phyloP scores from a whole-genome alignment of 2,797 vertebrate genomes.

The Neosilurus mollespiculum region DNA sequence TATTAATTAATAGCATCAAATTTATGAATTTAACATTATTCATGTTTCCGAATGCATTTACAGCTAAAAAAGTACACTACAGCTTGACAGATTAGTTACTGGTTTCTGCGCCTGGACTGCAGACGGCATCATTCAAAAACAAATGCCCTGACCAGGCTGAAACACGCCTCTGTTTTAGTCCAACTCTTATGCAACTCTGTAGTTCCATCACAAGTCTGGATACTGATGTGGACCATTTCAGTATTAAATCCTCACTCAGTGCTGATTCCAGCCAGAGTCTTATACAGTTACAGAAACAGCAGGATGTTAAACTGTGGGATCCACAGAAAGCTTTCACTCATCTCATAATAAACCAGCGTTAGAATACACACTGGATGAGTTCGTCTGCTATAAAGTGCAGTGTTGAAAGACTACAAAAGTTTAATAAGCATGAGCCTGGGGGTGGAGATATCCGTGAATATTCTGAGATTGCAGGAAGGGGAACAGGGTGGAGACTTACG shows the following conservation, averaged over 20 bases:
- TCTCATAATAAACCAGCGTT: background rate
- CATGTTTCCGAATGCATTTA: background rate
- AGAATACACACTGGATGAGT: background rate
- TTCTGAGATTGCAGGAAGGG: background rate
- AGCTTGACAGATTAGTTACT: background rate
- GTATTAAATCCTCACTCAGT: no score
- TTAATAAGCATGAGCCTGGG: background rate
- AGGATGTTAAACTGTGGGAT: background rate
- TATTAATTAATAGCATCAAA: background rate
- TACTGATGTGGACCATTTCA: no score
- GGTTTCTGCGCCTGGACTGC: background rate
- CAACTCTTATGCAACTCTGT: background rate
- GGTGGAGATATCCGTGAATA: background rate
- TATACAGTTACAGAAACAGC: background rate
- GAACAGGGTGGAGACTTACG: slow-evolving; percentile 67
- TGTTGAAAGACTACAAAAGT: background rate
- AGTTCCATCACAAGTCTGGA: no score
- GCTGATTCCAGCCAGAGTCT: no score
- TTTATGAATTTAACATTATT: background rate
- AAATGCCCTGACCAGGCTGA: background rate
- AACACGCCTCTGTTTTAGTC: background rate
- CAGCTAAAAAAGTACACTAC: background rate
- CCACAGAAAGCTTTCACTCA: background rate
- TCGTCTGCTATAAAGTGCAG: background rate
- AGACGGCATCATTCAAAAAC: background rate